Evolutionary conservation across 2,888 invertebrate genomes (phyloP).

Genomic region (Lacanobia wlatinum): DNA sequence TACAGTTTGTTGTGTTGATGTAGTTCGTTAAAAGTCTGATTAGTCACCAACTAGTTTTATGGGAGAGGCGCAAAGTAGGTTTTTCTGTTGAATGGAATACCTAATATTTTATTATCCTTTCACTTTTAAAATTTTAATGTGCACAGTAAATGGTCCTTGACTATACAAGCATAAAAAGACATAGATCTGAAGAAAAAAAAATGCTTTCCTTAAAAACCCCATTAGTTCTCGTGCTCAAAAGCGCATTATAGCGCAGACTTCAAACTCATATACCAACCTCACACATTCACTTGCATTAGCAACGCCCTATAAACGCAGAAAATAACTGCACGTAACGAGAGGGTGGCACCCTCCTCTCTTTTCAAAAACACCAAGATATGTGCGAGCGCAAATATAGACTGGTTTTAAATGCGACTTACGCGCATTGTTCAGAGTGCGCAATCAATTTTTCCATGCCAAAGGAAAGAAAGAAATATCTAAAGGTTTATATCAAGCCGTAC

Average conservation of each 20-base stretch:
- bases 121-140: slow-evolving; percentile 21
- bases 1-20: slow-evolving; percentile 60
- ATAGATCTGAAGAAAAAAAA: not conserved
- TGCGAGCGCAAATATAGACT: slow-evolving; percentile 52
- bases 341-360: slow-evolving; percentile 79
- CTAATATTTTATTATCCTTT: slow-evolving; percentile 21
- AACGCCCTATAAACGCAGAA: slow-evolving; percentile 78
- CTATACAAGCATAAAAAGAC: not conserved
- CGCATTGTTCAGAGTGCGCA: slow-evolving; percentile 27
- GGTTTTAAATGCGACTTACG: slow-evolving; percentile 31
- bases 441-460: slow-evolving; percentile 17
- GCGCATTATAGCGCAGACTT: slow-evolving; percentile 26
- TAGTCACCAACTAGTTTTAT: slow-evolving; percentile 53
- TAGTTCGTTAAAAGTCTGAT: slow-evolving; percentile 47
- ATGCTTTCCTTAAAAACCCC: slow-evolving; percentile 16
- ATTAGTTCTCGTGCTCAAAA: slow-evolving; percentile 24
- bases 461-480: not conserved
- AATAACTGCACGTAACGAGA: slow-evolving; percentile 82
- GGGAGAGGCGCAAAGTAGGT: slow-evolving; percentile 32
- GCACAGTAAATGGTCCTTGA: not conserved
- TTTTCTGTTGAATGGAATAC: slow-evolving; percentile 8
- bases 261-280: slow-evolving; percentile 33
- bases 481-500: not conserved
- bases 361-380: slow-evolving; percentile 63
- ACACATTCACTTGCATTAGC: slow-evolving; percentile 74